Conservation (phyloP, 64 coral and sea anemone species). For the Exaiptasia diaphana region DNA sequence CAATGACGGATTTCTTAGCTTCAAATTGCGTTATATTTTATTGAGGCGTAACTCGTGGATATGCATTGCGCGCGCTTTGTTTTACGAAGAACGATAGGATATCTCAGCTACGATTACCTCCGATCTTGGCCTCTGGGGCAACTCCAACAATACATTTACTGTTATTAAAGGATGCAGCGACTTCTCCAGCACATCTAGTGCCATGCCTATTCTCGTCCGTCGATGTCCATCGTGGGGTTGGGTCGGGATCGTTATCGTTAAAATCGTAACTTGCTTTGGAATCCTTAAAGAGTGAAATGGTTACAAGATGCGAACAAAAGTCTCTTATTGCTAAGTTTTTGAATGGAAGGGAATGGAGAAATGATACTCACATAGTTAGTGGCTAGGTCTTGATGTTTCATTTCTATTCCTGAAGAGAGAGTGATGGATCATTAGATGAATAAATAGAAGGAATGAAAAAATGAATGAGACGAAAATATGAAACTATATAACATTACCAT, state of each 20-base stretch:
- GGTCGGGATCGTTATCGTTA: constrained; percentile 84
- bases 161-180: constrained; percentile 63
- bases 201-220: constrained; percentile 96
- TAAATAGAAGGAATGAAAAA: too few relatives aligned
- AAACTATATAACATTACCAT: too few relatives aligned
- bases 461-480: too few relatives aligned
- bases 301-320: too few relatives aligned
- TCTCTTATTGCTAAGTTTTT: too few relatives aligned
- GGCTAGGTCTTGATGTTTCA: constrained; percentile 66
- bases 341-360: too few relatives aligned
- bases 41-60: too few relatives aligned
- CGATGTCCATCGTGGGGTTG: constrained; percentile 72
- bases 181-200: constrained; percentile 82
- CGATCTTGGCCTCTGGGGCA: constrained; percentile 62
- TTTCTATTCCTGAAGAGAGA: constrained; percentile 75
- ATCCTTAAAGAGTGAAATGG: constrained; percentile 51
- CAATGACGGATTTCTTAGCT: too few relatives aligned
- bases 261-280: constrained; percentile 79
- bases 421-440: too few relatives aligned
- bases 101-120: constrained; percentile 38
- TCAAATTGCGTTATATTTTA: too few relatives aligned
- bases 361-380: constrained; percentile 93
- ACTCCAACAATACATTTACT: constrained; percentile 66
- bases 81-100: too few relatives aligned
- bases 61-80: too few relatives aligned